Percentiles rank a stretch among this genome's conserved stretches.
These are phyloP conservation scores for Cebidichthys violaceus DNA, from an alignment of 2,113 vertebrate genomes.

Conservation along the genomic window DNA sequence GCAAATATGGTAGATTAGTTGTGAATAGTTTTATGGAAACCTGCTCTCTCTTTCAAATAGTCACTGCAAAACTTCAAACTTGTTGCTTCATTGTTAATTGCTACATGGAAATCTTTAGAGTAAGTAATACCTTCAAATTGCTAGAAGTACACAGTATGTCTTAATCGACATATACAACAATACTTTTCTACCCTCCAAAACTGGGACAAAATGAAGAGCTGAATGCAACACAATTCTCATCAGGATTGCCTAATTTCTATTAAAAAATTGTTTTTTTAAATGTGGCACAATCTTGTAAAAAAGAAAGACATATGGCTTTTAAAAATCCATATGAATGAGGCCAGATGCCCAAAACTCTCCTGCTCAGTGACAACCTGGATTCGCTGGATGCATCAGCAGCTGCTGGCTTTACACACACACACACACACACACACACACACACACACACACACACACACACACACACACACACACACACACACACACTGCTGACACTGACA, in stretches of 20 bases:
- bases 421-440: background rate
- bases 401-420: background rate
- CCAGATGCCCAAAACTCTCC: background rate
- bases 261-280: background rate
- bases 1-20: background rate
- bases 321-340: background rate
- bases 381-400: background rate
- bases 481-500: background rate
- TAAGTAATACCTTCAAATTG: background rate
- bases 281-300: background rate
- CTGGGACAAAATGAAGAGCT: background rate
- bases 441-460: background rate
- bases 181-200: background rate
- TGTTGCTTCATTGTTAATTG: background rate
- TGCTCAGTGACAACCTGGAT: background rate
- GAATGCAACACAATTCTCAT: background rate
- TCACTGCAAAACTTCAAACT: background rate
- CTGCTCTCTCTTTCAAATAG: background rate
- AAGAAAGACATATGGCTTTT: background rate
- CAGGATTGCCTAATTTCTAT: background rate
- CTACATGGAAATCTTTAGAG: too few species aligned
- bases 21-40: background rate
- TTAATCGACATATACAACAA: background rate
- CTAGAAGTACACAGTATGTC: background rate
- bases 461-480: background rate